A percentile compares a stretch with the other conserved stretches of the same genome.
Evolutionary conservation across 2,797 vertebrate species (phyloP).

Genomic region (Mormyrus proboscirostris): DNA sequence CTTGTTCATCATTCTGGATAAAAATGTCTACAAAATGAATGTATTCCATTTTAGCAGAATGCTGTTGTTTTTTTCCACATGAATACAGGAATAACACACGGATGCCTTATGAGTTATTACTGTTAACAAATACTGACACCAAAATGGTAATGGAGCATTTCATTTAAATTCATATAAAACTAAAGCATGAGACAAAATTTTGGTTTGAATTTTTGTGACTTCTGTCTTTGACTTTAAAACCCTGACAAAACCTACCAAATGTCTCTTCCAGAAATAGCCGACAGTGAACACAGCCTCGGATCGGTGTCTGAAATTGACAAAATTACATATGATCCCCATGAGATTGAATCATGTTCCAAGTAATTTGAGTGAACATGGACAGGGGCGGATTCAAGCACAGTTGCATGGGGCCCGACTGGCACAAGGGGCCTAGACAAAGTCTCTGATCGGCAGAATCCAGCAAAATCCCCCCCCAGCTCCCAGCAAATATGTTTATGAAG

Average conservation of each 20-base stretch:
- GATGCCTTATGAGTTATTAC: neutral
- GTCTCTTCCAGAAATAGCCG: neutral
- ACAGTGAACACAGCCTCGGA: neutral
- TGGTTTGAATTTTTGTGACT: neutral
- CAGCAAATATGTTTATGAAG: neutral
- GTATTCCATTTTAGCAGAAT: neutral
- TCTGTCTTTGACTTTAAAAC: neutral
- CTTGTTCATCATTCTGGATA: neutral
- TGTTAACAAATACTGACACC: neutral
- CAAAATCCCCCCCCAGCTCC: neutral
- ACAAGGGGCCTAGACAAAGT: neutral
- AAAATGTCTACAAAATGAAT: neutral
- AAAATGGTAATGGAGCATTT: neutral
- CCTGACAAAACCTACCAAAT: neutral
- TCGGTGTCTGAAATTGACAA: neutral
- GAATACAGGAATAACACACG: neutral
- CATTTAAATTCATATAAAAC: neutral
- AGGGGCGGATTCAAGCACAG: neutral
- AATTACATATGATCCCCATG: neutral
- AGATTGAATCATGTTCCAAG: neutral
- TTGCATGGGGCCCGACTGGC: neutral
- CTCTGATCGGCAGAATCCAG: neutral
- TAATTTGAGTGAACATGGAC: neutral
- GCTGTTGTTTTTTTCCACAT: neutral
- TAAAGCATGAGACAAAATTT: neutral